These are phyloP conservation scores for Lycophotia porphyrea DNA, from an alignment of 2,888 invertebrate genomes.

Conservation along the genomic window DNA sequence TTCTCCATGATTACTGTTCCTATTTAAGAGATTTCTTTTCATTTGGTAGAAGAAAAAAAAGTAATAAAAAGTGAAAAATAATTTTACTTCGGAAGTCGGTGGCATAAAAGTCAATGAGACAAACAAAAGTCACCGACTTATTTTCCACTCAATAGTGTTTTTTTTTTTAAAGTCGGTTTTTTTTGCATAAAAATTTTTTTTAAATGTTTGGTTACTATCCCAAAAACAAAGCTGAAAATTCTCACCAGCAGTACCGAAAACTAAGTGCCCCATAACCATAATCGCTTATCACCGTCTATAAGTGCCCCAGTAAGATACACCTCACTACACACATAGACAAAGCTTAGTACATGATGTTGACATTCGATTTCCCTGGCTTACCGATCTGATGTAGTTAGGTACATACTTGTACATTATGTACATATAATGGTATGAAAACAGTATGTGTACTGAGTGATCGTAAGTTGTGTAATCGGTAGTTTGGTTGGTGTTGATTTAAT, in stretches of 20 bases:
- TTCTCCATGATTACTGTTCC: no score
- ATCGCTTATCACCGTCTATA: not conserved
- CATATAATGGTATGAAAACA: slow-evolving; percentile 56
- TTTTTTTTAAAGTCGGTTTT: no score
- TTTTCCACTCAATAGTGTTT: no score
- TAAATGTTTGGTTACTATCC: not conserved
- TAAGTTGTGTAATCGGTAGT: slow-evolving; percentile 30
- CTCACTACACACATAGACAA: slow-evolving; percentile 11
- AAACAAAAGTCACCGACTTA: no score
- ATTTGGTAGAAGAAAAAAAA: no score
- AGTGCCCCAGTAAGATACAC: slow-evolving; percentile 1
- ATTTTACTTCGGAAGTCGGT: no score
- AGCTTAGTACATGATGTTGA: slow-evolving; percentile 54
- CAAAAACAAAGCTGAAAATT: not conserved
- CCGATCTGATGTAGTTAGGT: slow-evolving; percentile 21
- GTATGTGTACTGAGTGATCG: slow-evolving; percentile 10
- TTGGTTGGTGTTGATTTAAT: slow-evolving; percentile 23
- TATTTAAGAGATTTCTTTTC: no score
- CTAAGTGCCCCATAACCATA: not conserved
- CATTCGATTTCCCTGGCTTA: slow-evolving; percentile 62
- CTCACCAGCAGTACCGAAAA: not conserved
- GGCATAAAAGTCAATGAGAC: no score
- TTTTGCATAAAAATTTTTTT: no score
- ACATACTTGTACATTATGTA: slow-evolving; percentile 14
- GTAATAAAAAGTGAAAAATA: no score